A percentile compares a stretch with the other conserved stretches of the same genome.
These are phyloP conservation scores for Cotesia typhae DNA, from an alignment of 1,140 invertebrate genomes.

Conservation along the genomic window DNA sequence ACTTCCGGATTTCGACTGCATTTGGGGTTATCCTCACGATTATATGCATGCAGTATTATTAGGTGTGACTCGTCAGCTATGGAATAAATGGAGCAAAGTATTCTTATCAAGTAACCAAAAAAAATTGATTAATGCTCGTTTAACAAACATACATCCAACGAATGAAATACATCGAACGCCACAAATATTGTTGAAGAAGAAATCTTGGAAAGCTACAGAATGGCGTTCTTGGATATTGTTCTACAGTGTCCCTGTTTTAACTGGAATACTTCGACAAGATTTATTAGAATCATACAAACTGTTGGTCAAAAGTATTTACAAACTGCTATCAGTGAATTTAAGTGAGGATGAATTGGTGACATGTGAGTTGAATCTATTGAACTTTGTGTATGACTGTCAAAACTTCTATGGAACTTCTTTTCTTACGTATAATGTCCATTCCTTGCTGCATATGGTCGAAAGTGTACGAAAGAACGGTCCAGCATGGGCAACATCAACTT, in stretches of 20 bases:
- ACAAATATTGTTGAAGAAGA: conserved; percentile 31
- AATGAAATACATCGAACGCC: conserved; percentile 32
- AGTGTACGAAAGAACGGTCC: conserved; percentile 36
- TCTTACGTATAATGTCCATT: conserved; percentile 43
- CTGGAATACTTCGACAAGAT: conserved; percentile 28
- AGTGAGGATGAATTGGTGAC: conserved; percentile 20
- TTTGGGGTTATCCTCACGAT: conserved; percentile 33
- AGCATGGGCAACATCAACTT: conserved; percentile 40
- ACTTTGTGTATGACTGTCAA: conserved; percentile 41
- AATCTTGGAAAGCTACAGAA: conserved; percentile 40
- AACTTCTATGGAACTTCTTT: conserved; percentile 33
- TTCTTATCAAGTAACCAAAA: conserved; percentile 27
- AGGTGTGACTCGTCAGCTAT: conserved; percentile 30
- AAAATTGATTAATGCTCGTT: conserved; percentile 35
- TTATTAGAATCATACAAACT: conserved; percentile 33
- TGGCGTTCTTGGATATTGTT: conserved; percentile 39
- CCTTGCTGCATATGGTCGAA: conserved; percentile 28
- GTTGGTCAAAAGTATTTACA: conserved; percentile 34
- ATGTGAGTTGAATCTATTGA: conserved; percentile 36
- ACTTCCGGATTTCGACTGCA: conserved; percentile 19
- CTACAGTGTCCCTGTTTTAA: conserved; percentile 39
- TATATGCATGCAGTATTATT: conserved; percentile 35
- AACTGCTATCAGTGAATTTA: conserved; percentile 24
- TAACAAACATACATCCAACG: conserved; percentile 29
- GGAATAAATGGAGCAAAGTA: conserved; percentile 20